Conservation (phyloP, 2,888 invertebrate species). For the Tinea semifulvella region DNA sequence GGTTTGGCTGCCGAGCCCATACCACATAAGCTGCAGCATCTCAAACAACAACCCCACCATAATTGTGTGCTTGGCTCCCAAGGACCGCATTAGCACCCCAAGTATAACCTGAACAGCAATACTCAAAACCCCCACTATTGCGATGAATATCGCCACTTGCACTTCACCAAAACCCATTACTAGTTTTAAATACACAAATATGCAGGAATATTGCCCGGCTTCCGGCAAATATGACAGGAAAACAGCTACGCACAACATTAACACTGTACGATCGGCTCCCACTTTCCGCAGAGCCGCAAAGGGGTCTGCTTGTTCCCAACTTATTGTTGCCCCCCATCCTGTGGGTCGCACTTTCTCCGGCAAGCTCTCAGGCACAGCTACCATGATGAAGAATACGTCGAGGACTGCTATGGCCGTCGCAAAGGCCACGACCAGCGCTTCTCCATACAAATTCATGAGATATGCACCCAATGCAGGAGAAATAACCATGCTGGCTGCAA, state of each 20-base stretch:
- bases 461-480: conserved; percentile 96
- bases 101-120: conserved; percentile 93
- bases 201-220: conserved; percentile 98
- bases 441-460: conserved; percentile 85
- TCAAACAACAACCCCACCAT: conserved; percentile 97
- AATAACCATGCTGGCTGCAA: conserved; percentile 98
- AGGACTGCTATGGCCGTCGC: conserved; percentile 95
- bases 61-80: conserved; percentile 97
- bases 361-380: conserved; percentile 97
- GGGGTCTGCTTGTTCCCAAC: conserved; percentile 99
- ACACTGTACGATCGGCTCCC: conserved; percentile 93
- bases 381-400: conserved; percentile 97
- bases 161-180: conserved; percentile 96
- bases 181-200: conserved; percentile 97
- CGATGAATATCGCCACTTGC: conserved; percentile 97
- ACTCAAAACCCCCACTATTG: conserved; percentile 94
- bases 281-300: conserved; percentile 92
- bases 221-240: conserved; percentile 98
- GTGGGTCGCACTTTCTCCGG: conserved; percentile 87
- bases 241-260: conserved; percentile 96
- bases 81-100: conserved; percentile 80
- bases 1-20: conserved; percentile 94
- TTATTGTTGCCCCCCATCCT: conserved; percentile 87
- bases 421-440: conserved; percentile 88
- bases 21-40: conserved; percentile 96